Conservation (phyloP, 2,888 invertebrate species). For the Nipponacmea schrenckii region DNA sequence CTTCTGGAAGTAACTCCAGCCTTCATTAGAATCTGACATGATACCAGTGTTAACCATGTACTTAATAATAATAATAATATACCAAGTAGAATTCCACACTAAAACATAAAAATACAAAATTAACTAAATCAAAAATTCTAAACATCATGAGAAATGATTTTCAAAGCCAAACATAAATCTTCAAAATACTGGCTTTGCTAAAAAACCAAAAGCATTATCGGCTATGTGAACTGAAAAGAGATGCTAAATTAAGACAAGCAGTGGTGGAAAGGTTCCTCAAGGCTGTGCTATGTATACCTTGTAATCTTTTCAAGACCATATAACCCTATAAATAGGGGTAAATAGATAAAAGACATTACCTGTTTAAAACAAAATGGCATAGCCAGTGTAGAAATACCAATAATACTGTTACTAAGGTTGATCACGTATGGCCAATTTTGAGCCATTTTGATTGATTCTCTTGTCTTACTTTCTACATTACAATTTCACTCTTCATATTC, state of each 20-base stretch:
- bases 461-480: constrained; percentile 4
- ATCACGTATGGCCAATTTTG: constrained; percentile 70
- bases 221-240: no score
- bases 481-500: not conserved
- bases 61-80: constrained; percentile 83
- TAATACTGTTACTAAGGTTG: constrained; percentile 95
- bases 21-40: constrained; percentile 91
- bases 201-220: no score
- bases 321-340: no score
- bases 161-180: no score
- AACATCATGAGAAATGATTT: no score
- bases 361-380: constrained; percentile 99
- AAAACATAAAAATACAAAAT: constrained; percentile 64
- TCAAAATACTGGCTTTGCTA: no score
- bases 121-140: not conserved
- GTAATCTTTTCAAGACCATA: no score
- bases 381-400: constrained; percentile 94
- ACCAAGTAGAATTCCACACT: constrained; percentile 93
- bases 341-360: constrained; percentile 70
- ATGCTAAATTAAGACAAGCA: no score
- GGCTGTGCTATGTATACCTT: no score
- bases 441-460: constrained; percentile 15
- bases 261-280: no score
- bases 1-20: constrained; percentile 87
- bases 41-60: constrained; percentile 85